These are phyloP conservation scores for Capromys pilorides DNA, from an alignment of 2,797 vertebrate genomes.

Conservation along the genomic window DNA sequence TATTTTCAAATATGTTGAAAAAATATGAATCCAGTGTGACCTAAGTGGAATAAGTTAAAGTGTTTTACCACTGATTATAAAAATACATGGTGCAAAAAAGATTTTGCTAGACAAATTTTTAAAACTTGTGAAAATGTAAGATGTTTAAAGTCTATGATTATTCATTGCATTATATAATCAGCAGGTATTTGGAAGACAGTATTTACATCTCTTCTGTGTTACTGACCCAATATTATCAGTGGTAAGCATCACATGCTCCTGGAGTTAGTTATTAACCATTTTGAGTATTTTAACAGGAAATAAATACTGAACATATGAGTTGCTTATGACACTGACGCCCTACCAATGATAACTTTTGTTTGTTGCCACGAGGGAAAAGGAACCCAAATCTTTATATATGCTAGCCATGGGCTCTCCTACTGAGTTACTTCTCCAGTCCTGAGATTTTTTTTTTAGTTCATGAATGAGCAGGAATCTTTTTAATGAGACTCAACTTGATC, in stretches of 20 bases:
- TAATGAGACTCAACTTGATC: background rate
- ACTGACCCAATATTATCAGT: background rate
- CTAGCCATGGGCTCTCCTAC: background rate
- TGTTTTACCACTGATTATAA: background rate
- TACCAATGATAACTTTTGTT: background rate
- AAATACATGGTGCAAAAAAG: background rate
- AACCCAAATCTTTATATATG: background rate
- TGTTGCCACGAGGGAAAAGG: background rate
- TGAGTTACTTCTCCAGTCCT: background rate
- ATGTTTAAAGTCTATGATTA: background rate
- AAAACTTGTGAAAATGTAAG: conserved; percentile 1
- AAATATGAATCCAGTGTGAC: background rate
- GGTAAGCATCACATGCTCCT: background rate
- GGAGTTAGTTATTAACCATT: background rate
- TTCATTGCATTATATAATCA: background rate
- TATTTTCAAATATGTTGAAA: conserved; percentile 32
- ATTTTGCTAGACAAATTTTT: background rate
- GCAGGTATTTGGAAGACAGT: background rate
- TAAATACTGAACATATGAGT: conserved; percentile 13
- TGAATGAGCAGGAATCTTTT: background rate
- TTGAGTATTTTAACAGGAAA: background rate
- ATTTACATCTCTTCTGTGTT: background rate
- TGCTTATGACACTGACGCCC: background rate
- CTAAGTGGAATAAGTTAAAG: background rate
- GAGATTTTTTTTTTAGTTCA: background rate